Evolutionary conservation across 1,140 invertebrate species (phyloP), one percentile per base, ranked within the genome.

Genomic region (Sesamia nonagrioides): DNA sequence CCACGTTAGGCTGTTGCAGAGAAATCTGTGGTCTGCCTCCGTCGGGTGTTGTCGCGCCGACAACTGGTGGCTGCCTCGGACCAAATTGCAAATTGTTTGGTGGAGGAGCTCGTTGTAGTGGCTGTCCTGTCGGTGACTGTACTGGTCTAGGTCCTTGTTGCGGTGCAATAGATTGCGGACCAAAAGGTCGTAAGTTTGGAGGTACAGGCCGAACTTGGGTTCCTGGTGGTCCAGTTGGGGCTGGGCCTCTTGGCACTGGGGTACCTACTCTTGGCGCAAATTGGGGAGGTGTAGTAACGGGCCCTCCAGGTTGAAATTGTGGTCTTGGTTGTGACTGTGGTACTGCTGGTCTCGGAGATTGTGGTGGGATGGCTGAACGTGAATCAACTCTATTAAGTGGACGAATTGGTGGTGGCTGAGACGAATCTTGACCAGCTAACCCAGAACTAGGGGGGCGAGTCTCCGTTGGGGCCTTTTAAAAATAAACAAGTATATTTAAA

Each of bases 321-420:
- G 95, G 92, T 76, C 95, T 89, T 17, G 86, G 88, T 78, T 91
- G 93, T 11, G 77, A 78, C 35, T 83, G 81, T 71, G 92, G 87
- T 63, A 84, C 82, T 71, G 81, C 89, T 27, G 88, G 89, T 77
- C 89, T 85, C n/a, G 82, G 78, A n/a, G 80, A 79, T 69, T 86
- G 89, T 52, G 91, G 87, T 6, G 90, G 80, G 33, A 94, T 88
- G 27, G 89, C 85, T 18, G 94, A 87, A 56, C 95, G 91, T 11
- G 93, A 95, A 60, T 96, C 95, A 27, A 89, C 83, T 88, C 95
- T 92, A 11, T 87, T 92, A 7, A 95, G 89, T 6, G 93, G 95
- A 54, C 92, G 91, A n/a, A 84, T 79, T 60, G 83, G 84, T 37
- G 80, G 84, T 45, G 78, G 84, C 68, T 82, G 82, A 35, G 79